phyloP scores from a whole-genome alignment of 2,797 vertebrate genomes.

The Tragopan temminckii region DNA sequence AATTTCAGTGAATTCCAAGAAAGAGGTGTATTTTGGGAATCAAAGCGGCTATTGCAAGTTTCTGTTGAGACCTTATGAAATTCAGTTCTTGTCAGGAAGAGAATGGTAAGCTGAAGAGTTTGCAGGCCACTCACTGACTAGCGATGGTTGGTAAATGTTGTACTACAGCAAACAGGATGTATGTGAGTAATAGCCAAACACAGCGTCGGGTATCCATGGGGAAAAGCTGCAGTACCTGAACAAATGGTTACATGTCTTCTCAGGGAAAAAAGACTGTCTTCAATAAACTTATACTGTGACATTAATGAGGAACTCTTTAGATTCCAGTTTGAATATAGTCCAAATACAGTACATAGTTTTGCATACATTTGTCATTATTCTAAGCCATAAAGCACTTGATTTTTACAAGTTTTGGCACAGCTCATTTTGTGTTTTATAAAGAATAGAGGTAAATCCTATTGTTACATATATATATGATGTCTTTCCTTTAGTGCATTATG shows the following conservation, averaged over 20 bases:
- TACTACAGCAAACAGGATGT: not conserved
- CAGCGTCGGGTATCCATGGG: not conserved
- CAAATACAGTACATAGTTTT: not conserved
- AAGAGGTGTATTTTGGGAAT: not conserved
- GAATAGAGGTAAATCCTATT: not conserved
- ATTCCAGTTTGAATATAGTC: not conserved
- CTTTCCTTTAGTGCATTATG: not conserved
- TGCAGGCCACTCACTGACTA: not conserved
- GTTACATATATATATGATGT: not conserved
- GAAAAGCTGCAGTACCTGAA: not conserved
- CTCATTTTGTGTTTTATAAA: not conserved
- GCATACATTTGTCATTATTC: not conserved
- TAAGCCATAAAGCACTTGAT: not conserved
- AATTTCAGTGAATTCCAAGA: not conserved
- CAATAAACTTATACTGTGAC: rapidly evolving
- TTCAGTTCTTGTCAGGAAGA: not conserved
- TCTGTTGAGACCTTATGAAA: not conserved
- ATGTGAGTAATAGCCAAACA: not conserved
- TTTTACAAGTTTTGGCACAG: not conserved
- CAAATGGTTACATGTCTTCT: not conserved
- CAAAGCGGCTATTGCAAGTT: not conserved
- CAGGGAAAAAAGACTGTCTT: not conserved
- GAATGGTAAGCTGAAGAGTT: not conserved
- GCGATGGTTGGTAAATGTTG: not conserved
- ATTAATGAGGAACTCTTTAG: not conserved